phyloP scores from a whole-genome alignment of 2,888 invertebrate genomes.

The Priocnemis perturbator region DNA sequence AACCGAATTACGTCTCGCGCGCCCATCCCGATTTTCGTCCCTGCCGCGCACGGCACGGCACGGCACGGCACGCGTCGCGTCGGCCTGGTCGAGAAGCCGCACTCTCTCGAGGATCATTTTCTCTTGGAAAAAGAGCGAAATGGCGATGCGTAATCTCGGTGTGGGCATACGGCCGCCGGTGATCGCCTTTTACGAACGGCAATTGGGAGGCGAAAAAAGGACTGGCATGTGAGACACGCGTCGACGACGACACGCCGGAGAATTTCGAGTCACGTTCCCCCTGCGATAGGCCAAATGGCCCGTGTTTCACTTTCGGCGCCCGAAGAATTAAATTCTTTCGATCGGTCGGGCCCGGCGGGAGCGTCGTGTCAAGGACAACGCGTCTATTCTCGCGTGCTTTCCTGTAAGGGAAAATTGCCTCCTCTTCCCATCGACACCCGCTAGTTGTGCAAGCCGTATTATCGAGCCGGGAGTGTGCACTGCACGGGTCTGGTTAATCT shows the following conservation, averaged over 20 bases:
- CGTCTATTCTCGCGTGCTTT: slow-evolving; percentile 62
- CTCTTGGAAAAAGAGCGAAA: neutral
- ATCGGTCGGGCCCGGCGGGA: slow-evolving; percentile 24
- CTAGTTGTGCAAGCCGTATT: slow-evolving; percentile 17
- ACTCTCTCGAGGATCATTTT: neutral
- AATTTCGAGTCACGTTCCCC: slow-evolving; percentile 39
- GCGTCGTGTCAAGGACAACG: slow-evolving; percentile 71
- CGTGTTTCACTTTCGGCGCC: slow-evolving; percentile 63
- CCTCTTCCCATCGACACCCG: slow-evolving; percentile 23
- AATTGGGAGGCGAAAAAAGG: neutral
- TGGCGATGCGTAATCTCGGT: neutral
- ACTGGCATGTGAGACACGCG: neutral
- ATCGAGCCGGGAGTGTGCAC: slow-evolving; percentile 3
- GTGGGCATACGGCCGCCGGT: neutral
- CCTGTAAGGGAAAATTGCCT: slow-evolving; percentile 44
- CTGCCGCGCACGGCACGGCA: too few species aligned
- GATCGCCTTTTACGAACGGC: too few species aligned
- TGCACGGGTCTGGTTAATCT: neutral
- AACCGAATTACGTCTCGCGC: slow-evolving; percentile 10
- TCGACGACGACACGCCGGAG: neutral
- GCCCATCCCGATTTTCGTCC: neutral
- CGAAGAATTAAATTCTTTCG: slow-evolving; percentile 57
- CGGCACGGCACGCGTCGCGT: too few species aligned
- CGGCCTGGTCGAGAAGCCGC: neutral
- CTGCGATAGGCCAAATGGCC: slow-evolving; percentile 40